phyloP scores from a whole-genome alignment of 2,888 invertebrate genomes.

The Priocnemis perturbator region DNA sequence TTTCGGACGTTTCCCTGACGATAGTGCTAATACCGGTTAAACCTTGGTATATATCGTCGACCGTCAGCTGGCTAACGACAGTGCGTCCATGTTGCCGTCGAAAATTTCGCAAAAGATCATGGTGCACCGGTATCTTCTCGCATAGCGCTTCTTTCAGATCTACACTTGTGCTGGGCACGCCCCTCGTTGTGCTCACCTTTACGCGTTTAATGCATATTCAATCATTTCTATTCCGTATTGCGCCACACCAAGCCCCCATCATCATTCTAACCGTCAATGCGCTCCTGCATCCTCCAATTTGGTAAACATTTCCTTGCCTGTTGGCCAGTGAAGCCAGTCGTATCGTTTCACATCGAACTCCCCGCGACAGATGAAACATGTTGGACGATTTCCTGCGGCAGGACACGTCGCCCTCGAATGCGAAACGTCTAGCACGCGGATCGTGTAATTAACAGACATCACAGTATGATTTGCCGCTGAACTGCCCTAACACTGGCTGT shows the following conservation, averaged over 20 bases:
- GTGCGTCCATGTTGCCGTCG: conserved; percentile 57
- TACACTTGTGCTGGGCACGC: conserved; percentile 61
- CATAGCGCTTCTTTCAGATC: conserved; percentile 66
- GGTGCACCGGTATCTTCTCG: conserved; percentile 67
- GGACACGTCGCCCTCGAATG: not conserved
- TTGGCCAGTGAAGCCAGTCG: no score
- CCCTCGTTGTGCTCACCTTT: conserved; percentile 58
- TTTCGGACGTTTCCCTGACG: conserved; percentile 64
- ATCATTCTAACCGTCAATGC: no score
- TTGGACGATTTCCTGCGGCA: no score
- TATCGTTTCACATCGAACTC: no score
- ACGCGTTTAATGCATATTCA: no score
- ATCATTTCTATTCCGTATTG: no score
- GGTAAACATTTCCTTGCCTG: no score
- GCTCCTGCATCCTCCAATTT: no score
- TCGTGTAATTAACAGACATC: not conserved
- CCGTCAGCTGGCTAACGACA: conserved; percentile 61
- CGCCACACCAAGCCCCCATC: no score
- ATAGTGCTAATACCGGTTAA: conserved; percentile 58
- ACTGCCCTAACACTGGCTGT: not conserved
- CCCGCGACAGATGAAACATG: no score
- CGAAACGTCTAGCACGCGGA: not conserved
- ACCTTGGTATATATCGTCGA: conserved; percentile 65
- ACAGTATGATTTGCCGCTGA: not conserved
- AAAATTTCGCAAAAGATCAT: conserved; percentile 64